Evolutionary conservation across 1,140 invertebrate species (phyloP), one percentile per base, ranked within the genome.

Genomic region (Danaus plexippus): DNA sequence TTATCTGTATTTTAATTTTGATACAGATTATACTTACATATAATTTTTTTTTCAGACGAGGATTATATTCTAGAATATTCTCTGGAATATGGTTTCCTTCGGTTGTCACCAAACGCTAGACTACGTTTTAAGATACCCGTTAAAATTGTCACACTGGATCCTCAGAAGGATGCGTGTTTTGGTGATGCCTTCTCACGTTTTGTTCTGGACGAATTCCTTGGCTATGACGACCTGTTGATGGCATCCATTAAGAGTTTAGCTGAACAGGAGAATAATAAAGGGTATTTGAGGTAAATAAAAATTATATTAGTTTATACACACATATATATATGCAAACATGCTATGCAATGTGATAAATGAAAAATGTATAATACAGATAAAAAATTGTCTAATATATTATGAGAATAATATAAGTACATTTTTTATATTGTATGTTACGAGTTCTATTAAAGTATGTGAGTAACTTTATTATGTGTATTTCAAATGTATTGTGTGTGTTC

Each of bases 51-150:
- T 92, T 87, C 90, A 78, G 94, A 97, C 68, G 96, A 98, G 69
- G 94, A 97, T 73, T 99, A 98, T 77, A 98, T 99, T 43, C 94
- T 99, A 5, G 98, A 99, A 83, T 99, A 99, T 89, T 96, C 97
- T 1, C 87, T 99, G 59, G 97, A 99, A 82, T 98, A 99, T 87
- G 98, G 98, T 1, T 97, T 98, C 77, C 87, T 99, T 43, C 90
- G 98, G 4, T 86, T 99, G 11, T 96, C 95, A 9, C 93, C 96
- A 0, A 91, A 91, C 22, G 94, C 95, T 1, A 88, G 97, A 40
- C 91, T 94, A 59, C 90, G 92, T 47, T 89, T 98, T 1, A 96
- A 96, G 74, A 97, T 99, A 66, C 96, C 96, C 18, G 96, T 99
- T 0, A 93, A 96, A 86, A 92, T 97, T 22, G 96, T 98, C 1